These are phyloP conservation scores for Mythimna vitellina DNA, from an alignment of 2,888 invertebrate species.

Conservation along the genomic window DNA sequence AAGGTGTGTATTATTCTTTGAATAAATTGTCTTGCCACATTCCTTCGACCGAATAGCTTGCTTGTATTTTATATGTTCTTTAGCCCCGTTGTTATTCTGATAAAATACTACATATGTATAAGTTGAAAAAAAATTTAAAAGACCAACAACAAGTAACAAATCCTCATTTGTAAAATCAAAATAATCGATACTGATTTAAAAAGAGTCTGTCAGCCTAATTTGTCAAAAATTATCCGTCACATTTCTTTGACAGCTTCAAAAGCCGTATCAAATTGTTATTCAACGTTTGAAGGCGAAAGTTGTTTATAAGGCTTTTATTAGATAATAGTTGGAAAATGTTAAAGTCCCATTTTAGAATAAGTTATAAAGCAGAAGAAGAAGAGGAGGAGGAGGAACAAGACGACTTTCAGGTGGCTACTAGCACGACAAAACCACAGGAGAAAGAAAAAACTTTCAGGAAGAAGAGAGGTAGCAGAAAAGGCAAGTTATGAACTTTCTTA, in stretches of 20 bases:
- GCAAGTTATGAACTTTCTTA: not conserved
- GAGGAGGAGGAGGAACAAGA: not conserved
- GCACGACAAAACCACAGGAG: not conserved
- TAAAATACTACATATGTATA: too few species aligned
- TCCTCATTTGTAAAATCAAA: conserved; percentile 1
- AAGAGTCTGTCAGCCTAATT: too few species aligned
- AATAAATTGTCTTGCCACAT: too few species aligned
- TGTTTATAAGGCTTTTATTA: not conserved
- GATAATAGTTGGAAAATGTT: conserved; percentile 3
- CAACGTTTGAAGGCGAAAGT: not conserved
- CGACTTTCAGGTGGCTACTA: not conserved
- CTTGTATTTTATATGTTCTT: too few species aligned
- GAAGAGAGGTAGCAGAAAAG: not conserved
- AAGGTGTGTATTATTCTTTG: too few species aligned
- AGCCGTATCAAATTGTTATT: not conserved
- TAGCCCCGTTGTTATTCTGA: too few species aligned
- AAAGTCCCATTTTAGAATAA: conserved; percentile 10
- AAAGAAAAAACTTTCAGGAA: not conserved
- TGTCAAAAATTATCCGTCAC: conserved; percentile 4
- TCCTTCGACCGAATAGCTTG: too few species aligned
- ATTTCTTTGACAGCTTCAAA: not conserved
- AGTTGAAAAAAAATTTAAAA: too few species aligned
- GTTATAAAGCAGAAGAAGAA: not conserved
- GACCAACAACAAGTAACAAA: conserved; percentile 2
- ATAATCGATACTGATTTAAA: too few species aligned